Percentiles rank a stretch among this genome's conserved stretches.
Evolutionary conservation across 2,113 vertebrate species (phyloP).

Genomic region (Centropus bengalensis): DNA sequence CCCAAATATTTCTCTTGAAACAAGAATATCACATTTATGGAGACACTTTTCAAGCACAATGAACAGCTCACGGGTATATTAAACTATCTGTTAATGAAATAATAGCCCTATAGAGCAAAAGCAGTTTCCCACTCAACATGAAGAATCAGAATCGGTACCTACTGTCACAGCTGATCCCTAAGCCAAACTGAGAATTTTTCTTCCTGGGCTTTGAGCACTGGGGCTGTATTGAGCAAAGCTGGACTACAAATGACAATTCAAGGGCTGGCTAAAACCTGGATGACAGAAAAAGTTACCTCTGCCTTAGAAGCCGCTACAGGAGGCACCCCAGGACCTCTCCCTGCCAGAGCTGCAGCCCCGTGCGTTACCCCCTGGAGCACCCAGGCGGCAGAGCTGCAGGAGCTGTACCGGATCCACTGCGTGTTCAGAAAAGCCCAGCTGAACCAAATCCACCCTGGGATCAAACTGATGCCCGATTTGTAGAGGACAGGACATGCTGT

Average conservation of each 20-base stretch:
- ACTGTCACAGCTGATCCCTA: not conserved
- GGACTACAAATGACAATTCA: not conserved
- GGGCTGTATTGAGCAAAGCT: not conserved
- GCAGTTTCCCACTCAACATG: not conserved
- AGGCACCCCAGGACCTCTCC: not conserved
- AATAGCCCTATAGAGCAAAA: not conserved
- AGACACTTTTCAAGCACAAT: not conserved
- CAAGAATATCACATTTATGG: not conserved
- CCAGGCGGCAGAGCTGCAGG: not conserved
- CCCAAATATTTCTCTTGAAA: not conserved
- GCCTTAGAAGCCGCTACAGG: not conserved
- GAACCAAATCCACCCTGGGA: not conserved
- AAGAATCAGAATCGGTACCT: not conserved
- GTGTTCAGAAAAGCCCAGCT: not conserved
- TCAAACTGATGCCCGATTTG: accelerated
- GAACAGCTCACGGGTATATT: not conserved
- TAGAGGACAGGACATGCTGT: not conserved
- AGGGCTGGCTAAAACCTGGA: not conserved
- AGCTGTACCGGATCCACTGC: not conserved
- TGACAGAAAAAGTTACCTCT: not conserved
- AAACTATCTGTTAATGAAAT: not conserved
- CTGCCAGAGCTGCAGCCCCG: not conserved
- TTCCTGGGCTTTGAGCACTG: not conserved
- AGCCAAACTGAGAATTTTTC: not conserved
- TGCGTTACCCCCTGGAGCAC: not conserved